Evolutionary conservation across 2,113 vertebrate species (phyloP).

Genomic region (Hepsetus odoe): DNA sequence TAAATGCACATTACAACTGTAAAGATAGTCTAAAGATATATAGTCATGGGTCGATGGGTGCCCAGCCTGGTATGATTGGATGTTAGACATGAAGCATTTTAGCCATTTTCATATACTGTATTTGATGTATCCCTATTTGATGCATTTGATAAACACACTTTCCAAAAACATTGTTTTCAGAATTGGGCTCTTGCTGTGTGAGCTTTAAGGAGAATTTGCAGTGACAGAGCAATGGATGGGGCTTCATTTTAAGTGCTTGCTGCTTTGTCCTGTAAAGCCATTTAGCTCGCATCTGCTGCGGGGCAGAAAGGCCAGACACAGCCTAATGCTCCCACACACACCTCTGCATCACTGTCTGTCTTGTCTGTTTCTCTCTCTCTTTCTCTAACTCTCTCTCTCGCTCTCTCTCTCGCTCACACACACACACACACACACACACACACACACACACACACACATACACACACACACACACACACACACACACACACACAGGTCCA

Average conservation of each 20-base stretch:
- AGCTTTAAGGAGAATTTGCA: neutral
- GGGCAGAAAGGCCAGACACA: conserved; percentile 23
- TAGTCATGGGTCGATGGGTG: too few relatives aligned
- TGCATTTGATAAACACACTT: neutral
- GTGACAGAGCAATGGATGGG: neutral
- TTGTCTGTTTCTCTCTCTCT: neutral
- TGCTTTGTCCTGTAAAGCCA: conserved; percentile 8
- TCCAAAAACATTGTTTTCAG: neutral
- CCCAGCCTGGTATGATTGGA: too few relatives aligned
- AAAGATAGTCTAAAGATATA: too few relatives aligned
- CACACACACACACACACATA: neutral
- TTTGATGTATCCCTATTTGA: too few relatives aligned
- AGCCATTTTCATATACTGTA: too few relatives aligned
- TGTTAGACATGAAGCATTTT: too few relatives aligned
- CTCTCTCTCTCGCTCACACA: neutral
- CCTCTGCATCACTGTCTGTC: neutral
- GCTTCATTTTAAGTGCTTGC: neutral
- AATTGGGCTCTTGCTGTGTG: neutral
- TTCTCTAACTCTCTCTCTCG: neutral
- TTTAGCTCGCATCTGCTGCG: conserved; percentile 21
- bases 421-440: neutral
- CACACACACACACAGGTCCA: neutral
- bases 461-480: conserved; percentile 3
- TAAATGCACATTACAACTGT: too few relatives aligned
- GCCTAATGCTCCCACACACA: neutral